Evolutionary conservation across 2,797 vertebrate genomes (phyloP), one percentile per base, ranked within the genome.

Genomic region (Spondyliosoma cantharus): DNA sequence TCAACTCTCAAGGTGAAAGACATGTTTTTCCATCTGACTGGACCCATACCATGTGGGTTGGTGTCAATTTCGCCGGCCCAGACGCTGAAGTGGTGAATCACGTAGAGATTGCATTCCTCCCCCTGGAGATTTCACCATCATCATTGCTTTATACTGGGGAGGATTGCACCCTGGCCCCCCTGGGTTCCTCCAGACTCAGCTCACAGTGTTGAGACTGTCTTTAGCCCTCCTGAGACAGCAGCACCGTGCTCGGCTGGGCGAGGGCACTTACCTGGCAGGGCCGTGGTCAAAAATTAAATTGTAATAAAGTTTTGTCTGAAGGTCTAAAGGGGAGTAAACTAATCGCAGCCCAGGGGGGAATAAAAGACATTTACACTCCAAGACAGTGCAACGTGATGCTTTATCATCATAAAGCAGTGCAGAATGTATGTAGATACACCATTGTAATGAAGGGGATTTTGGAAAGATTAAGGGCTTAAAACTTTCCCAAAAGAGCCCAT

Each of bases 401-500:
- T 79, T 63, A 84, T 85, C 25, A 60, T 63, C 42, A 62, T 80
- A 77, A 89, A 81, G 76, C 48, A 42, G 25, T 29, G 54, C 71
- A 71, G 78, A 85, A 42, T 77, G 56, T 81, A 74, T 77, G 78
- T 14, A 71, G 78, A 80, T 81, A 59, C 27, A 76, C 42, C 25
- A 74, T 76, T 86, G 56, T 78, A 89, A 78, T 81, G 62, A 86
- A 84, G 32, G 19, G 86, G 84, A 86, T 88, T 90, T 84, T 64
- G 22, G 22, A 73, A 81, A 84, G 89, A 88, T 90, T 86, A 90
- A 82, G 58, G 66, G 68, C 71, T 89, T 89, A 84, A 84, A 80
- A 83, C 75, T 85, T 89, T 91, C 81, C 69, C 81, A 81, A 62
- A 86, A 86, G 81, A 80, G 73, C 74, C 81, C 74, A 83, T 89